phyloP scores from a whole-genome alignment of 2,113 vertebrate species.

The Cyprinus carpio region DNA sequence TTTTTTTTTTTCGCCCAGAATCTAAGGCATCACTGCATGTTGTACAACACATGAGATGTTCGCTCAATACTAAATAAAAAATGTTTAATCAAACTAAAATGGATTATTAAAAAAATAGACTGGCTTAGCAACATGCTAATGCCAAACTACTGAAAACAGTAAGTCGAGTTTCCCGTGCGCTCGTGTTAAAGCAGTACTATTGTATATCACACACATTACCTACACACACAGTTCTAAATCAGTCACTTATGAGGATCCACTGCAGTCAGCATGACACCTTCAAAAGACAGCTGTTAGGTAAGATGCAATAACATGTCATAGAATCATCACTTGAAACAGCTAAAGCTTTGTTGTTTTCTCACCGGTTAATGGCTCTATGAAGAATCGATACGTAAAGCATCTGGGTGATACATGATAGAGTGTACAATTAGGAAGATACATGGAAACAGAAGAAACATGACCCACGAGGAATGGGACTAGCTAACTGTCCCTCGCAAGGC shows the following conservation, averaged over 20 bases:
- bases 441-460: constrained; percentile 10
- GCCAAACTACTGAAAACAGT: no score
- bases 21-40: not conserved
- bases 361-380: constrained; percentile 25
- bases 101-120: no score
- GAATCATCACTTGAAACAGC: constrained; percentile 24
- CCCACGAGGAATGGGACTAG: constrained; percentile 38
- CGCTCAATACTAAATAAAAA: no score
- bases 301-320: constrained; percentile 63
- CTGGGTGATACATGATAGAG: constrained; percentile 20
- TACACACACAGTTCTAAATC: no score
- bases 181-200: no score
- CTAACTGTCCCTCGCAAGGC: constrained; percentile 40
- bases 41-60: not conserved
- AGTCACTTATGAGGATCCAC: no score
- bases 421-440: not conserved
- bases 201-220: no score
- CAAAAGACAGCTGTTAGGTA: not conserved
- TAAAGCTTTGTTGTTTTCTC: constrained; percentile 6
- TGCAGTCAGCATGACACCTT: not conserved
- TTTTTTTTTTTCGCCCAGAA: not conserved
- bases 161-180: no score
- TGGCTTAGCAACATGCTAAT: no score
- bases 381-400: constrained; percentile 34
- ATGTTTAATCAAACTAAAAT: no score